phyloP scores from a whole-genome alignment of 2,888 invertebrate genomes.

The Cataglyphis altisquamis region DNA sequence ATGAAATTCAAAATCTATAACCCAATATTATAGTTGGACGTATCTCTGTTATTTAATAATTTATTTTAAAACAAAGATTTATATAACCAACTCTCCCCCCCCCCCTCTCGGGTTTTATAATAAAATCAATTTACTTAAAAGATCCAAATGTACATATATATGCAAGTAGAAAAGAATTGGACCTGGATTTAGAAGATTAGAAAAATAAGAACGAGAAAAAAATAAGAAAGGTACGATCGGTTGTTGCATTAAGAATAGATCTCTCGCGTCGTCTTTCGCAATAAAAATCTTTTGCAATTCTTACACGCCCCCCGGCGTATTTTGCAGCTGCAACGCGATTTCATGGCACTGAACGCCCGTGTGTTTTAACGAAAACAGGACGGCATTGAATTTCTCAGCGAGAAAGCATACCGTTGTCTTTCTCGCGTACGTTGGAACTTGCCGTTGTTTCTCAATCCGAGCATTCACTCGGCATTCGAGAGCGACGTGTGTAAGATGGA shows the following conservation, averaged over 20 bases:
- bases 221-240: neutral
- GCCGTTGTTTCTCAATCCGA: conserved; percentile 47
- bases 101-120: neutral
- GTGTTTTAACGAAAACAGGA: conserved; percentile 38
- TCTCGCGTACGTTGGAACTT: conserved; percentile 18
- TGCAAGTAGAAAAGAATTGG: neutral
- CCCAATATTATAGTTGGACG: neutral
- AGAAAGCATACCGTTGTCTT: neutral
- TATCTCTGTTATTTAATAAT: neutral
- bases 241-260: neutral
- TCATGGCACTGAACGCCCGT: conserved; percentile 20
- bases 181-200: neutral
- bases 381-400: conserved; percentile 28
- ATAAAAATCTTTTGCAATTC: conserved; percentile 28
- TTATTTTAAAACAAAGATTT: neutral
- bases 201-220: neutral
- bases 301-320: neutral
- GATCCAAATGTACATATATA: neutral
- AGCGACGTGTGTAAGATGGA: conserved; percentile 53
- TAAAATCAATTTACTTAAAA: neutral
- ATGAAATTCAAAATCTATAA: neutral
- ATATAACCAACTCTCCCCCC: neutral
- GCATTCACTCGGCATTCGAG: conserved; percentile 40
- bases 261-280: neutral
- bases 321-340: conserved; percentile 2